Evolutionary conservation across 2,113 vertebrate species (phyloP).

Genomic region (Scomber japonicus): DNA sequence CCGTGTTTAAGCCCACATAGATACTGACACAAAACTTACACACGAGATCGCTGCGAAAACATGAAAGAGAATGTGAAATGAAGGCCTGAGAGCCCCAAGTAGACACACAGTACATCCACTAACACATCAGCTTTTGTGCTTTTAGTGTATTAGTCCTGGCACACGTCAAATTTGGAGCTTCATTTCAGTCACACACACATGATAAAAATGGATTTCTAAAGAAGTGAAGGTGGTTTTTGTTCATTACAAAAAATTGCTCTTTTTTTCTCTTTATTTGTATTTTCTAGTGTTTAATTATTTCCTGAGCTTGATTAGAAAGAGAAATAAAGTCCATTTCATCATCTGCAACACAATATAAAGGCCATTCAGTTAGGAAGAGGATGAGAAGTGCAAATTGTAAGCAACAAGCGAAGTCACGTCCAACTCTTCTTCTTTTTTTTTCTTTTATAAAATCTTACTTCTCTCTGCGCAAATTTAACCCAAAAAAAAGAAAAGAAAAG

Average conservation of each 20-base stretch:
- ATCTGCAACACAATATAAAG: conserved; percentile 35
- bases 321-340: conserved; percentile 20
- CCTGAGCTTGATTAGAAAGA: not conserved
- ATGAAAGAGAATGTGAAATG: conserved; percentile 62
- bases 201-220: not conserved
- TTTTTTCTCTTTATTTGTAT: too few relatives aligned
- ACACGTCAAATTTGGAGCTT: conserved; percentile 10
- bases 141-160: not conserved
- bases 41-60: conserved; percentile 23
- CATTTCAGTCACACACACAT: not conserved
- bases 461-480: not conserved
- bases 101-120: not conserved
- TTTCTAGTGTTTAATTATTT: conserved; percentile 10
- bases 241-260: too few relatives aligned
- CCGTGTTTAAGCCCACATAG: conserved; percentile 43
- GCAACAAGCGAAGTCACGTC: conserved; percentile 75
- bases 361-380: conserved; percentile 12
- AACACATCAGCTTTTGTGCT: conserved; percentile 3
- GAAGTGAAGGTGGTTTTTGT: not conserved
- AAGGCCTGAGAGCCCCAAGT: conserved; percentile 37
- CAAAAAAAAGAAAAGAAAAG: too few relatives aligned
- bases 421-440: conserved; percentile 37
- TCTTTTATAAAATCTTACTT: not conserved
- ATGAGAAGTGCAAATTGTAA: conserved; percentile 20
- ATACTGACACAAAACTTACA: conserved; percentile 34